Percentiles rank a stretch among this genome's conserved stretches.
Evolutionary conservation across 1,140 invertebrate species (phyloP).

Genomic region (Zaprionus inermis): DNA sequence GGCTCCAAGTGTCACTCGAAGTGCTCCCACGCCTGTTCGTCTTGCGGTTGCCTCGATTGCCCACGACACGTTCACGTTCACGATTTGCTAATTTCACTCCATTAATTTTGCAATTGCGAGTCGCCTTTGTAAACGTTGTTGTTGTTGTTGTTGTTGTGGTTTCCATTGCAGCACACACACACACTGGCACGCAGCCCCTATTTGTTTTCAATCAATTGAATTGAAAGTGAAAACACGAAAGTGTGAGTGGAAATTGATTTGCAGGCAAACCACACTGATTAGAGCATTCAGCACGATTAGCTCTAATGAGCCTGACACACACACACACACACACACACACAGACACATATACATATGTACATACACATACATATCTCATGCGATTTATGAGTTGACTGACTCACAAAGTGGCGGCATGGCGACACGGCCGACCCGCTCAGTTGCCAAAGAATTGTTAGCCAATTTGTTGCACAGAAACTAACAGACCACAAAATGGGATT

Average conservation of each 20-base stretch:
- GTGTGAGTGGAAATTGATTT: conserved; percentile 76
- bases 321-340: not conserved
- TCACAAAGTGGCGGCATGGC: not conserved
- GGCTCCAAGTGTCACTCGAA: no score
- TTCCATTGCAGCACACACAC: conserved; percentile 35
- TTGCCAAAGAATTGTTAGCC: conserved; percentile 49
- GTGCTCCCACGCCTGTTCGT: conserved; percentile 63
- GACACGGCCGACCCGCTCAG: conserved; percentile 39
- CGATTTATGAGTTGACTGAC: conserved; percentile 6
- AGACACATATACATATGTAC: not conserved
- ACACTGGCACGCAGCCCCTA: conserved; percentile 14
- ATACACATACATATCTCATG: not conserved
- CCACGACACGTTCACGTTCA: conserved; percentile 62
- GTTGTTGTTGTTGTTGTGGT: conserved; percentile 51
- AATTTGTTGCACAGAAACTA: conserved; percentile 45
- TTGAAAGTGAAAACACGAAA: conserved; percentile 78
- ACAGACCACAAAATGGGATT: conserved; percentile 53
- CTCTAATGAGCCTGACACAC: conserved; percentile 57
- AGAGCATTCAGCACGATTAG: conserved; percentile 68
- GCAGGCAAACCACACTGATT: conserved; percentile 71
- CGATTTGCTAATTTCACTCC: conserved; percentile 66
- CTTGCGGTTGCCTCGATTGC: conserved; percentile 50
- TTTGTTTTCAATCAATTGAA: conserved; percentile 64
- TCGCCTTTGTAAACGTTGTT: conserved; percentile 35
- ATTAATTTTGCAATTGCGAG: conserved; percentile 57